Base-by-base conservation (phyloP, 2,888 invertebrate genomes). In the Clistopyga incitator region DNA sequence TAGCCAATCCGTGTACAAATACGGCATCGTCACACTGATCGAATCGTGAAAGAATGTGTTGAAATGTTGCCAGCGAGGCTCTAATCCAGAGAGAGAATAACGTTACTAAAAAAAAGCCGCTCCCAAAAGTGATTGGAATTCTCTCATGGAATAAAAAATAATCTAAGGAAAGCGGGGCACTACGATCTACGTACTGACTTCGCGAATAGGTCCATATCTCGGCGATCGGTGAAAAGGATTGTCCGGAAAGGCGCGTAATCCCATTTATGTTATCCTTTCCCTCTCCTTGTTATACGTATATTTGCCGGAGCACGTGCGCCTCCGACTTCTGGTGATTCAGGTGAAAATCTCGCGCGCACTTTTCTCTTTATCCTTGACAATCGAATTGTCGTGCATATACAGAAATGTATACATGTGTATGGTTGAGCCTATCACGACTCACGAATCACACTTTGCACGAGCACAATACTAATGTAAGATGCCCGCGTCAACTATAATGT, bases 151-250 rank as follows among this genome's bases (percentile, higher is more conserved):
- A 38, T 38, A 42, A 11, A 20, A 20, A 67, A 25, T 25, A 15
- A 65, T 13, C 20, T 20, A 8, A 42, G 4, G 4, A 47, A 45
- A 23, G 38, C 18, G 34, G 38, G 0, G 34, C 76, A 79, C 79
- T 84, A 85, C 74, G 64, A 72, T 74, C 81, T 86, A 87, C 87
- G 85, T 87, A 86, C 87, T 87, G 87, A 87, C 87, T 86, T 86
- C 81, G 80, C 84, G 86, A 81, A 74, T 79, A 54, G 84, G 81
- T 87, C 84, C 86, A 86, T 86, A 74, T 86, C 77, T 85, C 75
- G 78, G 81, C 38, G 80, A 81, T 77, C 79, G 80, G 38, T 82
- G 72, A 82, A 77, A 59, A 50, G 52, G 81, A 64, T 82, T 78
- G 77, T 86, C 82, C 78, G 80, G 84, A 78, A 75, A 77, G 68